These are phyloP conservation scores for Sycophila sp. DNA, from an alignment of 1,140 invertebrate species.

Conservation along the genomic window DNA sequence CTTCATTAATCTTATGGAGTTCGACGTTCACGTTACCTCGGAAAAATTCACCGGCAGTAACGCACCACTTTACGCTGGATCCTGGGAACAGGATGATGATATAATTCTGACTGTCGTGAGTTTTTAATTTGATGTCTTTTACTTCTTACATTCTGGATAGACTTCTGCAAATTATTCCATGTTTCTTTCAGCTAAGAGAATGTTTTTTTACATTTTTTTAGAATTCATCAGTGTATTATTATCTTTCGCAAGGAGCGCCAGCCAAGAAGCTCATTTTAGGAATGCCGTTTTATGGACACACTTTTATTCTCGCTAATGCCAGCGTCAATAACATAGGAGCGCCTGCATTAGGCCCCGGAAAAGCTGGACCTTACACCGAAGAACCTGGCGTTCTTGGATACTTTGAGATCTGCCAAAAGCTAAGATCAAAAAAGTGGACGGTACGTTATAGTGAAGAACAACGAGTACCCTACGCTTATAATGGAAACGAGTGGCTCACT, in stretches of 20 bases:
- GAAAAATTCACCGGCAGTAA: slow-evolving; percentile 71
- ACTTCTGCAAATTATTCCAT: too few relatives aligned
- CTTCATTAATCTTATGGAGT: slow-evolving; percentile 77
- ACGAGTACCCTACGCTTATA: slow-evolving; percentile 58
- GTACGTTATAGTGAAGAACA: slow-evolving; percentile 48
- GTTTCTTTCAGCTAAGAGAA: too few relatives aligned
- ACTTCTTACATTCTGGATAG: too few relatives aligned
- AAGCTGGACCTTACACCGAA: slow-evolving; percentile 61
- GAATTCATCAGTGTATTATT: slow-evolving; percentile 67
- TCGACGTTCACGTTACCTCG: slow-evolving; percentile 76
- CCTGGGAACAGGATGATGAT: slow-evolving; percentile 57
- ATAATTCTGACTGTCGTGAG: slow-evolving; percentile 65
- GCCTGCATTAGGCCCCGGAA: slow-evolving; percentile 49
- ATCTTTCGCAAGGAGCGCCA: slow-evolving; percentile 67
- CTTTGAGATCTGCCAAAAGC: slow-evolving; percentile 47
- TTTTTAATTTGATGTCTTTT: too few relatives aligned
- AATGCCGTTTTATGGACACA: slow-evolving; percentile 75
- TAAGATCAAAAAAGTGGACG: slow-evolving; percentile 40
- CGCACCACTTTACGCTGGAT: slow-evolving; percentile 68
- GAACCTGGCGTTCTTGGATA: slow-evolving; percentile 64
- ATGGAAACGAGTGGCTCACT: slow-evolving; percentile 61
- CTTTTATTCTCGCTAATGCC: slow-evolving; percentile 69
- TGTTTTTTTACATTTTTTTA: too few relatives aligned
- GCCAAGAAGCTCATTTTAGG: slow-evolving; percentile 74
- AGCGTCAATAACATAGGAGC: slow-evolving; percentile 56